These are phyloP conservation scores for Micromussa lordhowensis DNA, from an alignment of 92 coral and sea anemone genomes.

Conservation along the genomic window DNA sequence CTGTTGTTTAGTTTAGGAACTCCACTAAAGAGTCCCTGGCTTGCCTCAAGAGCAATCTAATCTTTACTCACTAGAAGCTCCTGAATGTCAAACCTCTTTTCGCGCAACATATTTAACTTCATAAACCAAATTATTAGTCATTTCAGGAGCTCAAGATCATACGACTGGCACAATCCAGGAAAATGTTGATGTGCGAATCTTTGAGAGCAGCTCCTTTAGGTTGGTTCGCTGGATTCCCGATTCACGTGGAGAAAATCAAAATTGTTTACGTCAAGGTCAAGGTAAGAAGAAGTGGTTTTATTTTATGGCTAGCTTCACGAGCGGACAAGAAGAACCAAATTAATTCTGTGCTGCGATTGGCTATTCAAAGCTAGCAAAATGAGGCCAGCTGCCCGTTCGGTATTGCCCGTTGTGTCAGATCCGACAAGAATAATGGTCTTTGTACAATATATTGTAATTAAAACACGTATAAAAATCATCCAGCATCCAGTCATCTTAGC, in stretches of 20 bases:
- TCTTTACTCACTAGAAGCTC: not conserved
- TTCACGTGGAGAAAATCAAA: not conserved
- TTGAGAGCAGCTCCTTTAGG: constrained; percentile 2
- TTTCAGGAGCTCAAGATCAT: not conserved
- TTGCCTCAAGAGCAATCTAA: not conserved
- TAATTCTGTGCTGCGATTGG: too few relatives aligned
- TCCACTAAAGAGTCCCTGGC: not conserved
- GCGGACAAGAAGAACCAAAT: too few relatives aligned
- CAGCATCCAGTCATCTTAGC: too few relatives aligned
- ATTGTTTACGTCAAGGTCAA: not conserved
- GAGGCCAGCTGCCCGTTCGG: too few relatives aligned
- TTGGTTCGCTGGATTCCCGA: not conserved
- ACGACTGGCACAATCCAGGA: not conserved
- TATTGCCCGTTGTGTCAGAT: too few relatives aligned
- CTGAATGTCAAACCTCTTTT: too few relatives aligned
- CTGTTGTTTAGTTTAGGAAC: not conserved
- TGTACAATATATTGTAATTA: too few relatives aligned
- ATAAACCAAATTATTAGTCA: not conserved
- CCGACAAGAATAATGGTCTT: too few relatives aligned
- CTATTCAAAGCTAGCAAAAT: too few relatives aligned
- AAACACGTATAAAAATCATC: too few relatives aligned
- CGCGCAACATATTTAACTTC: not conserved
- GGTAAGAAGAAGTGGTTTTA: not conserved
- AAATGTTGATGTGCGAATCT: not conserved
- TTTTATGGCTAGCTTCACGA: not conserved